phyloP scores from a whole-genome alignment of 2,797 vertebrate species.

The Chiloscyllium punctatum region DNA sequence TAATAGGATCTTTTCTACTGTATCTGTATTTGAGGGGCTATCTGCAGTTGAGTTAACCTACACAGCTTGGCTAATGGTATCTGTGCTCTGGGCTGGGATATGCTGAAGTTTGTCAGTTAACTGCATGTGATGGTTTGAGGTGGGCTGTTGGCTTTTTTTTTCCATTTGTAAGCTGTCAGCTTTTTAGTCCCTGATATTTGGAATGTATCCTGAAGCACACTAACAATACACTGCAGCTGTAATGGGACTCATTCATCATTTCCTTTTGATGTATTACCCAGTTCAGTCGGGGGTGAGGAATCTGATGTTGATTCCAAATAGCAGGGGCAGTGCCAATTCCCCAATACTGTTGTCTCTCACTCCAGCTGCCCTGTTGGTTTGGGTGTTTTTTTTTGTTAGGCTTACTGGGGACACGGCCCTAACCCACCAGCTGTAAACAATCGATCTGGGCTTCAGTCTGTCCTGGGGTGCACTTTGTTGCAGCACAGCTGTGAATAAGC shows the following conservation, averaged over 20 bases:
- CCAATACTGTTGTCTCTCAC: neutral
- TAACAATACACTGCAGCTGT: neutral
- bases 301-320: neutral
- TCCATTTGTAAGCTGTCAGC: neutral
- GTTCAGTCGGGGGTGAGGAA: neutral
- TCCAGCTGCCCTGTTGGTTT: neutral
- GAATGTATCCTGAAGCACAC: neutral
- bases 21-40: neutral
- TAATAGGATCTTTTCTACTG: neutral
- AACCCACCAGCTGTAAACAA: neutral
- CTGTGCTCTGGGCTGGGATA: no score
- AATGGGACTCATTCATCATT: constrained; percentile 4
- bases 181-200: neutral
- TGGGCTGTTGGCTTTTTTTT: neutral
- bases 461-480: neutral
- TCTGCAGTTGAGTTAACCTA: no score
- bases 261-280: neutral
- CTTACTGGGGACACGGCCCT: no score
- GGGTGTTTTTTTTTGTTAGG: neutral
- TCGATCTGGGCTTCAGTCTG: neutral
- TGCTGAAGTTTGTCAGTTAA: neutral
- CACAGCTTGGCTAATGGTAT: no score
- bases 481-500: neutral
- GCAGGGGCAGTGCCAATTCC: neutral
- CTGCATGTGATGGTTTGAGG: neutral